phyloP scores from a whole-genome alignment of 2,113 vertebrate genomes.

The Pandion haliaetus region DNA sequence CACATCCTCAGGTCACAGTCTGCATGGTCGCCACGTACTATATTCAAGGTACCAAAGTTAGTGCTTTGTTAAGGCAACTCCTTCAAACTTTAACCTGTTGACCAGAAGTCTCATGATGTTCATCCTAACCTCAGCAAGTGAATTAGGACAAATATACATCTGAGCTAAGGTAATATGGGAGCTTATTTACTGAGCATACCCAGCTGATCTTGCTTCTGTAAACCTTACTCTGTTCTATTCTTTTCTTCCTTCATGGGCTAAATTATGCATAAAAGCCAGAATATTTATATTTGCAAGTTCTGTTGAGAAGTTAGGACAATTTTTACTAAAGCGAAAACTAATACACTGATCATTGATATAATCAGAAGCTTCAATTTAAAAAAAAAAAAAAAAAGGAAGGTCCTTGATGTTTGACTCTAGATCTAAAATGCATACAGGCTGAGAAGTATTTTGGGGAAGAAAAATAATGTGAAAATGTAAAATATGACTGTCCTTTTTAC shows the following conservation, averaged over 20 bases:
- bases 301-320: not conserved
- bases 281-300: not conserved
- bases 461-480: not conserved
- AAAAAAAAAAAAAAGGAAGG: not conserved
- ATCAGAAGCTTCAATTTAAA: not conserved
- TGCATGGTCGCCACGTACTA: rapidly evolving
- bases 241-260: not conserved
- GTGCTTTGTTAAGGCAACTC: not conserved
- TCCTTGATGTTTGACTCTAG: not conserved
- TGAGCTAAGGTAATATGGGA: not conserved
- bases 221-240: not conserved
- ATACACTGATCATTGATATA: not conserved
- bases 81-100: not conserved
- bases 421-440: not conserved
- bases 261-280: not conserved
- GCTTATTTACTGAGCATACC: rapidly evolving
- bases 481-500: not conserved
- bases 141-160: not conserved
- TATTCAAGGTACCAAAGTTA: not conserved
- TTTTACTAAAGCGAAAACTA: not conserved
- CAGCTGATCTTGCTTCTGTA: not conserved
- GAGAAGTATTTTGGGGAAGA: not conserved
- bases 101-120: not conserved
- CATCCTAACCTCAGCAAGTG: not conserved
- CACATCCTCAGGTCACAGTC: not conserved